Conservation (phyloP, 53 echinoderm and acorn worm genomes). For the Crossaster papposus region DNA sequence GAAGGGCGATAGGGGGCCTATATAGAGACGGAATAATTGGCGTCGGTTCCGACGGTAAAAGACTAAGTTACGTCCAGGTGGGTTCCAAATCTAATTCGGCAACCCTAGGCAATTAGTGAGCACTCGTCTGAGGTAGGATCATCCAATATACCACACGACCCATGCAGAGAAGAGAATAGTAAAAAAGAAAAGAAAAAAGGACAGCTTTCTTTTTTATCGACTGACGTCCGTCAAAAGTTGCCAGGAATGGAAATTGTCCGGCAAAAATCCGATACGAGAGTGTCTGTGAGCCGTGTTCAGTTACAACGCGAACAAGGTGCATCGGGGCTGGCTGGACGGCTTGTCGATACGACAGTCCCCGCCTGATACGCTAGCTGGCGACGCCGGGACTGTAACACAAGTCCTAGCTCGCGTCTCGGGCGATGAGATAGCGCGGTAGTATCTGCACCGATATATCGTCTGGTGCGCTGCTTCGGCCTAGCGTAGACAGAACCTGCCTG, state of each 20-base stretch:
- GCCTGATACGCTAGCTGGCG: slow-evolving; percentile 26
- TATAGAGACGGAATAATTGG: slow-evolving; percentile 11
- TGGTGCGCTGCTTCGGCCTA: slow-evolving; percentile 19
- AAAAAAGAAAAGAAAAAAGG: slow-evolving; percentile 12
- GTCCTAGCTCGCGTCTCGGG: background rate
- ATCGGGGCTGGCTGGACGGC: slow-evolving; percentile 18
- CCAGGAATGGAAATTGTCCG: slow-evolving; percentile 53
- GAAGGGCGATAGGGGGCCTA: background rate
- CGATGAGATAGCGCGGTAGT: too few relatives aligned
- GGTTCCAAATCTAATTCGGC: background rate
- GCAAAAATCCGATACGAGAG: slow-evolving; percentile 52
- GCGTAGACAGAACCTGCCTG: background rate
- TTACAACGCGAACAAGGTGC: slow-evolving; percentile 55
- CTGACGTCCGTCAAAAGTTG: slow-evolving; percentile 62
- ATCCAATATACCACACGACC: background rate
- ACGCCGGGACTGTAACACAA: slow-evolving; percentile 44
- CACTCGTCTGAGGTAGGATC: background rate
- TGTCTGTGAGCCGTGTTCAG: slow-evolving; percentile 23
- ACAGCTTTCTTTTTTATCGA: slow-evolving; percentile 53
- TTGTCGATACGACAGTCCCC: slow-evolving; percentile 46
- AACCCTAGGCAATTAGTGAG: slow-evolving; percentile 27
- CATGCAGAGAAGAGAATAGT: too few relatives aligned
- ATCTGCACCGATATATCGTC: slow-evolving; percentile 26
- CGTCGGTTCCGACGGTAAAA: slow-evolving; percentile 24
- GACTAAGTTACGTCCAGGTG: slow-evolving; percentile 43